phyloP scores from a whole-genome alignment of 2,888 invertebrate genomes.

The Drosophila formosana region DNA sequence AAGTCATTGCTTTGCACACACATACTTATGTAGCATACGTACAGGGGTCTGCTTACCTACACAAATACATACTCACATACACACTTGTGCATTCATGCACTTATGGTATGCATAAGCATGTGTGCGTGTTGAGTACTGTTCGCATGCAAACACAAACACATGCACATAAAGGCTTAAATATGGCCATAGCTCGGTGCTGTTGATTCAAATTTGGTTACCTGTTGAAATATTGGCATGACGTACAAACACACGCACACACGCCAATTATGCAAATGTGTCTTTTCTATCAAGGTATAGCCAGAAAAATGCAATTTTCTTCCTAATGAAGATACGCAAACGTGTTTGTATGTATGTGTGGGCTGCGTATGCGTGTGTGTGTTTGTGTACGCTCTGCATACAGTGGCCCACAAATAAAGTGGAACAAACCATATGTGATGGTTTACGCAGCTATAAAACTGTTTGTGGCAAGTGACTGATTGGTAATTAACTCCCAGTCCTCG shows the following conservation, averaged over 20 bases:
- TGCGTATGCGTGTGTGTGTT: not conserved
- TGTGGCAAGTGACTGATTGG: slow-evolving; percentile 1
- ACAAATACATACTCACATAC: slow-evolving; percentile 2
- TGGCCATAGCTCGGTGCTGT: slow-evolving; percentile 4
- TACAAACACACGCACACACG: not conserved
- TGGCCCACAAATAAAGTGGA: not conserved
- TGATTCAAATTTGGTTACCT: slow-evolving; percentile 24
- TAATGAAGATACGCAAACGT: not conserved
- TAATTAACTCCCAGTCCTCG: not conserved
- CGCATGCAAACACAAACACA: slow-evolving; percentile 8
- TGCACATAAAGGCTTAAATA: not conserved
- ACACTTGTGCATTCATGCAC: slow-evolving; percentile 4
- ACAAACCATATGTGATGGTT: slow-evolving; percentile 3
- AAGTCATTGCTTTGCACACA: slow-evolving; percentile 9
- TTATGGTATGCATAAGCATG: slow-evolving; percentile 7
- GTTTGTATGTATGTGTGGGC: not conserved
- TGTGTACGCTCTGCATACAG: not conserved
- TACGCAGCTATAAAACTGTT: not conserved
- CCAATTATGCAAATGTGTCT: not conserved
- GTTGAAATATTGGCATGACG: slow-evolving; percentile 18
- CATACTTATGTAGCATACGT: not conserved
- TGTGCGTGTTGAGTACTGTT: not conserved
- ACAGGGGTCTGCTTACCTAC: not conserved
- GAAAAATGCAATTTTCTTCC: slow-evolving; percentile 7
- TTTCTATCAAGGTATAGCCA: not conserved